Conservation (phyloP, 92 coral and sea anemone genomes). For the Porites divaricata region DNA sequence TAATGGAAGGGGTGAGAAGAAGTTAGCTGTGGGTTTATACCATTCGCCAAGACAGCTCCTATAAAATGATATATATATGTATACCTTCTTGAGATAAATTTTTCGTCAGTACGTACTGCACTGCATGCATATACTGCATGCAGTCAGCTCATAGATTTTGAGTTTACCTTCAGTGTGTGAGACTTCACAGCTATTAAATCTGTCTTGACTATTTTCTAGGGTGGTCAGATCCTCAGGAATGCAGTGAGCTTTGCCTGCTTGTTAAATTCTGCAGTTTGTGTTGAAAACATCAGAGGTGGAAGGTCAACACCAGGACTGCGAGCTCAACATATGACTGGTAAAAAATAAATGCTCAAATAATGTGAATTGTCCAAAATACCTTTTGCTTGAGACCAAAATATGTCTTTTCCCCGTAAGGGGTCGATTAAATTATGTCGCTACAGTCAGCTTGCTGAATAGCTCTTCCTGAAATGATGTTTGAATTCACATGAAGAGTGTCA, state of each 20-base stretch:
- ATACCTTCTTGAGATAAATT: too few species aligned
- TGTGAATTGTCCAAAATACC: not conserved
- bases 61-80: too few species aligned
- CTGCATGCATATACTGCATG: too few species aligned
- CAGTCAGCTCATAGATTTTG: not conserved
- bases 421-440: too few species aligned
- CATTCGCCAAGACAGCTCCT: not conserved
- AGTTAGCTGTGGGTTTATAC: not conserved
- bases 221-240: constrained; percentile 72
- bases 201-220: not conserved
- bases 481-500: too few species aligned
- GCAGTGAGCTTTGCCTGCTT: constrained; percentile 82
- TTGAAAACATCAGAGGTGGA: constrained; percentile 85
- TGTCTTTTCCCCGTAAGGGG: too few species aligned
- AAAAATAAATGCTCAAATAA: not conserved
- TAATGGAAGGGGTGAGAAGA: constrained; percentile 86
- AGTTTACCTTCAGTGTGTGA: not conserved
- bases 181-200: not conserved
- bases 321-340: constrained; percentile 90
- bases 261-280: constrained; percentile 68
- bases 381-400: too few species aligned
- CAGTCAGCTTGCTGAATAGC: too few species aligned
- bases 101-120: too few species aligned
- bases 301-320: constrained; percentile 81
- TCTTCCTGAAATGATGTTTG: too few species aligned